Evolutionary conservation across 2,113 vertebrate species (phyloP).

Genomic region (Willisornis vidua): DNA sequence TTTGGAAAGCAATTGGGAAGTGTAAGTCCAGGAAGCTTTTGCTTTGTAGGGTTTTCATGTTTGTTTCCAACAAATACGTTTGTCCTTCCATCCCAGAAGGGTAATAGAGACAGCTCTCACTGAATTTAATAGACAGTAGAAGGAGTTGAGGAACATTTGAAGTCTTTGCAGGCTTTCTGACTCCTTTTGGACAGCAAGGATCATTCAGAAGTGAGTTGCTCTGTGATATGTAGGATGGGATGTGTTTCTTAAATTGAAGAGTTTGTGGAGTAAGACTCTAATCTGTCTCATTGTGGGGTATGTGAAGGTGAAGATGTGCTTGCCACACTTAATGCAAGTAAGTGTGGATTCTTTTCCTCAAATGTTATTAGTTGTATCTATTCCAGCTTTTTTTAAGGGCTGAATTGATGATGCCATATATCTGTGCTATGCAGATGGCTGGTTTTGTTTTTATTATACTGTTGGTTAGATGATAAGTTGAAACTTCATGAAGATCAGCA

Average conservation of each 20-base stretch:
- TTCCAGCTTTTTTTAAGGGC: not conserved
- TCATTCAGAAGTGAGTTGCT: not conserved
- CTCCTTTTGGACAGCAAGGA: not conserved
- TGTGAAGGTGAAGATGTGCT: not conserved
- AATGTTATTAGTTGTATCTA: not conserved
- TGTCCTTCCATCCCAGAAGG: not conserved
- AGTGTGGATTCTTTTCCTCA: not conserved
- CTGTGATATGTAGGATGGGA: not conserved
- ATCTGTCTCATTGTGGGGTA: not conserved
- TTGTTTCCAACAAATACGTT: not conserved
- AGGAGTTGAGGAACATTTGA: not conserved
- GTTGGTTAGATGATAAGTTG: not conserved
- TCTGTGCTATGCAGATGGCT: not conserved
- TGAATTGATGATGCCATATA: not conserved
- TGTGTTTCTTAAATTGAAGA: rapidly evolving
- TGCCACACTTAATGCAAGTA: rapidly evolving
- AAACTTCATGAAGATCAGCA: not conserved
- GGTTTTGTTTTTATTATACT: not conserved
- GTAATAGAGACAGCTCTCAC: not conserved
- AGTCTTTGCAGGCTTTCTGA: not conserved
- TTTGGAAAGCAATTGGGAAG: not conserved
- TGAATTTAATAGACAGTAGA: not conserved
- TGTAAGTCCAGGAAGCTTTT: not conserved
- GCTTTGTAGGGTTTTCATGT: rapidly evolving
- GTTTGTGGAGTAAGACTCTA: not conserved